Base-by-base conservation (phyloP, 2,113 vertebrate species). In the Crotophaga sulcirostris region DNA sequence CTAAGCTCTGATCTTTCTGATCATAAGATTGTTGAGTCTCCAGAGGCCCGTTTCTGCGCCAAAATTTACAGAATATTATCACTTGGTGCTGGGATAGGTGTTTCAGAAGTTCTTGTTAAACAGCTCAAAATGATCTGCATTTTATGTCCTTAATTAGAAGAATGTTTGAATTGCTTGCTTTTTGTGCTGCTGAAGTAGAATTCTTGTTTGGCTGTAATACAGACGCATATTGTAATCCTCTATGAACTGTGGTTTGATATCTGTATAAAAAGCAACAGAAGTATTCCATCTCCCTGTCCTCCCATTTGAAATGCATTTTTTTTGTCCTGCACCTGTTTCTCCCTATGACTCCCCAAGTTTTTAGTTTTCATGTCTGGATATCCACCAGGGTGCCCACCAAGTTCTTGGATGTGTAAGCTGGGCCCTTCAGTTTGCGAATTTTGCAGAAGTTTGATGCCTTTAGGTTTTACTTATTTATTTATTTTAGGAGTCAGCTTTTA, bases 101-200 rank as follows among this genome's bases (percentile, higher is more conserved):
- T 91, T 93, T 75, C 47, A 78, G 77, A 93, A 93, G 23, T 54
- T 81, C 51, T 87, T 87, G 69, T 89, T 87, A 63, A 78, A 62
- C 42, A 86, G 6, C 49, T 89, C 13, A 2, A 76, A 92, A 70
- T 87, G 0, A 42, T 55, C 55, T 81, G 60, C 36, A 29, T 87
- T 80, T 81, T 76, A 73, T 60, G 31, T 26, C 28, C 29, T 58
- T 81, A 49, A 49, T 77, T 74, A 62, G 55, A 89, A 26, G 29
- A 55, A n/a, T 54, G 70, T 33, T 75, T 55, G 4, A 87, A 68
- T 59, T 70, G 33, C 33, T 47, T 55, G 40, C 40, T 74, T 89
- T 77, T 87, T 59, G 42, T 16, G n/a, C 33, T 75, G 59, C 64
- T 78, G 81, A 70, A 91, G 42, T 66, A 74, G 76, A 33, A 20